These are phyloP conservation scores for Alca torda DNA, from an alignment of 2,797 vertebrate genomes.

Conservation along the genomic window DNA sequence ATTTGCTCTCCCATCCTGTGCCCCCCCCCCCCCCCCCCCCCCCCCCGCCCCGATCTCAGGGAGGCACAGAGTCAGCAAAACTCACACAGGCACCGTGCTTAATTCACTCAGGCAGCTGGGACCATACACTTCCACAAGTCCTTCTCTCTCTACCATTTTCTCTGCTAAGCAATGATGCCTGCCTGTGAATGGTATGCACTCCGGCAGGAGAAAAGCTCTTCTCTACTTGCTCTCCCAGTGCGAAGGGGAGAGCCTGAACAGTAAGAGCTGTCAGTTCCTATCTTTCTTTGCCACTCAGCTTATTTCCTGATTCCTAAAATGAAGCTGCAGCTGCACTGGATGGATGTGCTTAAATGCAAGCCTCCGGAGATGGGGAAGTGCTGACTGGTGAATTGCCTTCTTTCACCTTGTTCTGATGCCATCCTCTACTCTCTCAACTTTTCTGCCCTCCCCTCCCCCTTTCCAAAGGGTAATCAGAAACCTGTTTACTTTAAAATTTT, in stretches of 20 bases:
- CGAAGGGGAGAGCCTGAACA: conserved; percentile 27
- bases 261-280: conserved; percentile 54
- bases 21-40: not conserved
- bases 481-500: not conserved
- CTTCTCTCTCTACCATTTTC: conserved; percentile 15
- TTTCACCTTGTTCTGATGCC: conserved; percentile 38
- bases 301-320: conserved; percentile 69
- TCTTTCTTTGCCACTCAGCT: conserved; percentile 65
- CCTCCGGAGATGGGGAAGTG: conserved; percentile 61
- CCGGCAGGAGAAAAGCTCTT: conserved; percentile 55
- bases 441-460: not conserved
- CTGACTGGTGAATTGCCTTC: conserved; percentile 59
- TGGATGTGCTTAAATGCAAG: conserved; percentile 54
- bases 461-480: not conserved
- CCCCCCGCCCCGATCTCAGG: rapidly evolving
- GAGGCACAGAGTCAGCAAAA: conserved; percentile 24
- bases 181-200: not conserved
- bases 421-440: conserved; percentile 1
- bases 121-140: not conserved
- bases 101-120: conserved; percentile 28
- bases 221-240: conserved; percentile 32
- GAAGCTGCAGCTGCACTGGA: conserved; percentile 65
- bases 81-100: not conserved
- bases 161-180: not conserved
- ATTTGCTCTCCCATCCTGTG: not conserved